Percentiles rank a stretch among this genome's conserved stretches.
Evolutionary conservation across 2,888 invertebrate species (phyloP).

Genomic region (Scaptomyza tumidula): DNA sequence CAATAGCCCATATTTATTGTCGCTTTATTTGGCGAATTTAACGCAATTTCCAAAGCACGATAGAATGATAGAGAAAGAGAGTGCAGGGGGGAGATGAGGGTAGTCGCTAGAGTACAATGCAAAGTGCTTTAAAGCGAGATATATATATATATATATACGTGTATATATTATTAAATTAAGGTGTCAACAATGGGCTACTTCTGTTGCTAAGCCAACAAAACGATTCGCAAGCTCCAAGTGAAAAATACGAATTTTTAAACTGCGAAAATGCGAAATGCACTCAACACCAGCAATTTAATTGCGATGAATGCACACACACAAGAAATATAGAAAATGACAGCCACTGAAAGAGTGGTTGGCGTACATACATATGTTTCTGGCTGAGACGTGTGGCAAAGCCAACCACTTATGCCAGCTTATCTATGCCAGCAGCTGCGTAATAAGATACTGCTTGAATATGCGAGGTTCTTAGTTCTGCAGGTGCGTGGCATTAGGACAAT

Average conservation of each 20-base stretch:
- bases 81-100: neutral
- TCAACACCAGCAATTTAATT: slow-evolving; percentile 21
- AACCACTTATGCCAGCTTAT: slow-evolving; percentile 10
- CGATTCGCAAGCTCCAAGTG: slow-evolving; percentile 44
- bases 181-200: slow-evolving; percentile 19
- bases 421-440: slow-evolving; percentile 2
- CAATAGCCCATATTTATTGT: slow-evolving; percentile 73
- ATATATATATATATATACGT: slow-evolving; percentile 17
- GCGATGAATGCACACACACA: slow-evolving; percentile 12
- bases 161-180: slow-evolving; percentile 34
- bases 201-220: slow-evolving; percentile 35
- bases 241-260: neutral
- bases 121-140: slow-evolving; percentile 9
- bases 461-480: slow-evolving; percentile 18
- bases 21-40: slow-evolving; percentile 72
- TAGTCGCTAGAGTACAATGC: neutral
- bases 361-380: neutral
- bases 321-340: slow-evolving; percentile 13
- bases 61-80: neutral
- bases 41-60: slow-evolving; percentile 48
- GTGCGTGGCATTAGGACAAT: slow-evolving; percentile 42
- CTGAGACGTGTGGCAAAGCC: slow-evolving; percentile 17
- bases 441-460: neutral
- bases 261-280: slow-evolving; percentile 37
- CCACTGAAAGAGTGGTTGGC: neutral